Evolutionary conservation across 2,113 vertebrate species (phyloP).

Genomic region (Plecotus auritus): DNA sequence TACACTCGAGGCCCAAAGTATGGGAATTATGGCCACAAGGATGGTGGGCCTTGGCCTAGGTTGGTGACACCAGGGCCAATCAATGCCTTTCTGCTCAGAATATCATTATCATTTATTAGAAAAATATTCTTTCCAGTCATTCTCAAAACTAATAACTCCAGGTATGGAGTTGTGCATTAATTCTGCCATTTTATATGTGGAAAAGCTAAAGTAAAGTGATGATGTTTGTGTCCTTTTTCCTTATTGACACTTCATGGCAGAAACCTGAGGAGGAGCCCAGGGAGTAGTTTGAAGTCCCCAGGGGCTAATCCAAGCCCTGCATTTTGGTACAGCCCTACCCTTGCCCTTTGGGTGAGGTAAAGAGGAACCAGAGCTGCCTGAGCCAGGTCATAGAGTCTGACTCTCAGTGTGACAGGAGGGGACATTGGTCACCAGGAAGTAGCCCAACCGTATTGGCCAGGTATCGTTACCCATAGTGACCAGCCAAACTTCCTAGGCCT

Average conservation of each 20-base stretch:
- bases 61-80: neutral
- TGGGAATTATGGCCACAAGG: neutral
- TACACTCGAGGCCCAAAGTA: neutral
- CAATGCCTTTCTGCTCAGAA: neutral
- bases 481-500: neutral
- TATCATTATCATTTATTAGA: neutral
- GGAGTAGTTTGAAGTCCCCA: neutral
- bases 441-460: neutral
- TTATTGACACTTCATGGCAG: neutral
- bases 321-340: neutral
- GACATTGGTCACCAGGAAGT: neutral
- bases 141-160: neutral
- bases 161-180: neutral
- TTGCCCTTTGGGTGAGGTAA: neutral
- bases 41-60: neutral
- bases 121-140: neutral
- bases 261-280: neutral
- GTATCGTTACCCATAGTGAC: neutral
- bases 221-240: neutral
- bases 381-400: neutral
- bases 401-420: neutral
- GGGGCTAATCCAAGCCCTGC: neutral
- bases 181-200: neutral
- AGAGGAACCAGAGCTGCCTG: neutral
- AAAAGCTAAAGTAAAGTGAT: neutral